Base-by-base conservation (phyloP, 2,888 invertebrate species). In the Diabrotica balteata region DNA sequence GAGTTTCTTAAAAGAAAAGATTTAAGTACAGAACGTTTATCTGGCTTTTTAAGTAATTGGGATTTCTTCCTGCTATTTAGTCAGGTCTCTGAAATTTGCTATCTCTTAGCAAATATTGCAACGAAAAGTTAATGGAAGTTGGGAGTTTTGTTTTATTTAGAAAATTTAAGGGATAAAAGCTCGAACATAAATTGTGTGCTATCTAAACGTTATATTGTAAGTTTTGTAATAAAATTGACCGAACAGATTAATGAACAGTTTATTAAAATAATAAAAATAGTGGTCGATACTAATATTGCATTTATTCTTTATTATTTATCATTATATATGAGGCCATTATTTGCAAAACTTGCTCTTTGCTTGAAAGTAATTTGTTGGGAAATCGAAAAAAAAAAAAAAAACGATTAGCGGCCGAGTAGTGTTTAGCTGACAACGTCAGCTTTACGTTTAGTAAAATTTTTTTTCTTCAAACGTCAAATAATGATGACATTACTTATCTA, bases 1-100 rank as follows among this genome's bases (percentile, higher is more conserved):
- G 32, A 53, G 32, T 53, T 42, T 42, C 9, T 22, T 52, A 9
- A 22, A 52, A 52, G 22, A 52, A 53, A 32, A 10, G 42, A 10
- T 53, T 10, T 9, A 10, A 53, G 42, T 53, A 42, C 42, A 42
- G 42, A 53, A 53, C 53, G 53, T 53, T 42, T 42, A 53, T 22
- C 32, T 53, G 53, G 53, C 11, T 32, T 53, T 42, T 42, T 53
- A 9, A 53, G 53, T 53, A 53, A 42, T 53, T 53, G 53, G 53
- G 42, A 53, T 53, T 53, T n/a, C 32, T 53, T 53, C 42, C 10
- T 32, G 53, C 32, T 10, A 53, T 53, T 53, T 53, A 53, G 42
- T 42, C 5, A n/a, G n/a, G 53, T 53, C 42, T 32, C 32, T 53
- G 9, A 53, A 42, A n/a, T 42, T 22, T 53, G 5, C 53, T 42